Conservation (phyloP, 2,888 invertebrate species). For the Matsumyia berberina region DNA sequence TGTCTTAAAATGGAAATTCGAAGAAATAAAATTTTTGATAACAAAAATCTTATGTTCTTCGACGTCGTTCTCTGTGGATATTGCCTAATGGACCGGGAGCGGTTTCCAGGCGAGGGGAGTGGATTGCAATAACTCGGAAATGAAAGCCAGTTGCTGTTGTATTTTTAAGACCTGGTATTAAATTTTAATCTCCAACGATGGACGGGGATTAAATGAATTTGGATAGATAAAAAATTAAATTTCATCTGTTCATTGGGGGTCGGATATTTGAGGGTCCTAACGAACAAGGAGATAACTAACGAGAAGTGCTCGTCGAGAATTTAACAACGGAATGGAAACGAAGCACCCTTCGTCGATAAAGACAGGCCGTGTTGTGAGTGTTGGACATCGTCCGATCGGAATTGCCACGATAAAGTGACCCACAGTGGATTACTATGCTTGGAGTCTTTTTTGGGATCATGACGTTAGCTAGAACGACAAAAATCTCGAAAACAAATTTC, state of each 20-base stretch:
- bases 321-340: too few relatives aligned
- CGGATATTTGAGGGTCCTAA: too few relatives aligned
- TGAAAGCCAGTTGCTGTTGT: conserved; percentile 4
- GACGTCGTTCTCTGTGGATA: conserved; percentile 5
- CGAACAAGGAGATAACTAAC: too few relatives aligned
- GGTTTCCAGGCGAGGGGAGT: neutral
- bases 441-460: too few relatives aligned
- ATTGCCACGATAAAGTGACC: too few relatives aligned
- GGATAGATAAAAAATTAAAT: neutral
- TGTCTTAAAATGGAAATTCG: conserved; percentile 43
- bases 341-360: too few relatives aligned
- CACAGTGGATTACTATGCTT: too few relatives aligned
- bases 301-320: too few relatives aligned
- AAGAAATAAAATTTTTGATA: conserved; percentile 43
- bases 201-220: neutral
- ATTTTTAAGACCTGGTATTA: conserved; percentile 26
- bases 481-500: too few relatives aligned
- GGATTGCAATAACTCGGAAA: conserved; percentile 24
- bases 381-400: too few relatives aligned
- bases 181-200: conserved; percentile 26
- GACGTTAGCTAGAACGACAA: too few relatives aligned
- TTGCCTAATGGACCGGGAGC: neutral
- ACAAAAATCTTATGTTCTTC: conserved; percentile 10
- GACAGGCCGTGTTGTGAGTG: too few relatives aligned
- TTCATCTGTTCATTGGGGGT: neutral